Percentiles rank a stretch among this genome's conserved stretches.
Evolutionary conservation across 1,140 invertebrate species (phyloP).

Genomic region (Pseudachorutes palmiensis): DNA sequence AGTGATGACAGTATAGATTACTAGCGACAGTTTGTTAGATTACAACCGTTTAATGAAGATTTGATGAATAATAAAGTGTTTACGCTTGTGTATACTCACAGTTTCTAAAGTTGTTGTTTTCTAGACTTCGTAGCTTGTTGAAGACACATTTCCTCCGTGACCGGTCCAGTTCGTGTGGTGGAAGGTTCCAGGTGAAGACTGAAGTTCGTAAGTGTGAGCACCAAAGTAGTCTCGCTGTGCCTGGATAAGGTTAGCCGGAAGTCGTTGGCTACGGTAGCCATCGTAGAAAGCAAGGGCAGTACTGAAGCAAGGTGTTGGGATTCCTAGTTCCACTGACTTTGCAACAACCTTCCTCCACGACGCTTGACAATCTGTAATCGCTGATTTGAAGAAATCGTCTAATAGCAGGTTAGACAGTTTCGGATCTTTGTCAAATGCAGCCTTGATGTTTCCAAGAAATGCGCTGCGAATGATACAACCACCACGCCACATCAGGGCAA

Average conservation of each 20-base stretch:
- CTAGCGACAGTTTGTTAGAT: no score
- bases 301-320: slow-evolving; percentile 85
- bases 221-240: slow-evolving; percentile 98
- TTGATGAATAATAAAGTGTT: no score
- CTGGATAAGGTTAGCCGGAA: slow-evolving; percentile 88
- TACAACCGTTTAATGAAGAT: no score
- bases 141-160: slow-evolving; percentile 90
- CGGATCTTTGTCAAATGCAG: slow-evolving; percentile 88
- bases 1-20: no score
- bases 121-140: slow-evolving; percentile 86
- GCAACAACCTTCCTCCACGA: slow-evolving; percentile 59
- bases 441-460: slow-evolving; percentile 95
- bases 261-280: slow-evolving; percentile 69
- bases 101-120: no score
- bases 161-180: slow-evolving; percentile 99
- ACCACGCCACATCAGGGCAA: slow-evolving; percentile 99
- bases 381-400: slow-evolving; percentile 87
- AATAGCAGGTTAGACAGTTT: slow-evolving; percentile 81
- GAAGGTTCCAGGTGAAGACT: slow-evolving; percentile 76
- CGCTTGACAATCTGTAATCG: slow-evolving; percentile 67
- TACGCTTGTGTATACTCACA: no score
- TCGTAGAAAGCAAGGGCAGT: slow-evolving; percentile 96
- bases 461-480: slow-evolving; percentile 97
- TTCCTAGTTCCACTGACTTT: slow-evolving; percentile 59
- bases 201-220: slow-evolving; percentile 93